Base-by-base conservation (phyloP, 2,797 vertebrate genomes). In the Onychomys torridus region DNA sequence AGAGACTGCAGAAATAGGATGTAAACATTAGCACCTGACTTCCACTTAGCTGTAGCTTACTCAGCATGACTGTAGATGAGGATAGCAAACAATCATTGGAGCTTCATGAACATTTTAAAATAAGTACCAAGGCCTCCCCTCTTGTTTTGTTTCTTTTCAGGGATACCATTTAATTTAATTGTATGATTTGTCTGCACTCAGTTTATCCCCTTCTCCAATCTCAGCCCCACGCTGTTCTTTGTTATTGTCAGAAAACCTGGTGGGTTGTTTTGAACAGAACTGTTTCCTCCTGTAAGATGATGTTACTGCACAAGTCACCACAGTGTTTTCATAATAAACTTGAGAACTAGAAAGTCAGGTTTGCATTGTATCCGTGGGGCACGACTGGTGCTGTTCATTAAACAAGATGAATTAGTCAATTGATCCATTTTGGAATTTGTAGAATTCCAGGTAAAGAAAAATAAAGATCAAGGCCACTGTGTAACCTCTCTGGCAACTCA, bases 31-130 rank as follows among this genome's bases (percentile, higher is more conserved):
- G 99, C 99, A 99, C 98, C 98, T 98, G 98, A 99, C 98, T 98
- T 99, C 98, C 98, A 98, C 99, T 99, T 99, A 99, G 98, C 98
- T 99, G 98, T 99, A 99, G 99, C 98, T 99, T 99, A 99, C 98
- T 98, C 98, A 99, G 99, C 99, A 99, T 99, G 99, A 99, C 99
- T 99, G 99, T 98, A 99, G 98, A 99, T 99, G 98, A 99, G 98
- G 98, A 98, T 99, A 99, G 98, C 98, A 98, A 99, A 98, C 98
- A 98, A 98, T 98, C 98, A 98, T 99, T 98, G 98, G 98, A 98
- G 99, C 98, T 99, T 98, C 99, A 98, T 98, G 98, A 99, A 98
- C 98, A 98, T 99, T 99, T 98, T 99, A 98, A 94, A 98, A 97
- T 98, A 98, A 98, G 98, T 99, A 99, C 98, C 98, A 98, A 99